Base-by-base conservation (phyloP, 1,140 invertebrate genomes). In the Pseudomyrmex gracilis region DNA sequence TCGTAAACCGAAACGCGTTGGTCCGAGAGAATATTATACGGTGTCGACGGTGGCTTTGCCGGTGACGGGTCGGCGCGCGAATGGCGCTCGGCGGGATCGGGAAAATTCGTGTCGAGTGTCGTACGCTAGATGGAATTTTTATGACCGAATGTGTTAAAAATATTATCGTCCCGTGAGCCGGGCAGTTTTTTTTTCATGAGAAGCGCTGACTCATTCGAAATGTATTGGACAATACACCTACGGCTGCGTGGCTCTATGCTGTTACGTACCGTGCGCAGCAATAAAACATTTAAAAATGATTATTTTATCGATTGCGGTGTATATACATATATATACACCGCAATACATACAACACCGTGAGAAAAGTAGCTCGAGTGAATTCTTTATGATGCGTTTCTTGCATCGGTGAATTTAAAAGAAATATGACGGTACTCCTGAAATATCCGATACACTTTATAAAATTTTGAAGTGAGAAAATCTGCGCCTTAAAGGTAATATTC, bases 131-230 rank as follows among this genome's bases (percentile, higher is more conserved):
- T 71, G 66, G 76, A 80, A 80, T 80, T 80, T 71, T 80, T 80
- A 80, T 80, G 76, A 70, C 20, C 66, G 53, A 80, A 80, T 80
- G 76, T 80, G 66, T 80, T 80, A 60, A 71, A 80, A 80, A 80
- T 80, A 80, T 80, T 58, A 80, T 80, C 76, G 66, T n/a, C 20
- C 34, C 66, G 43, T 58, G 43, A 45, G 51, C 0, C 53, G 17
- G 51, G 20, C 66, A 24, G 51, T 57, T 45, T 64, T 47, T 64
- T 47, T n/a, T 49, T 13, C 24, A 45, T 12, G 73, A 10, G 47
- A 61, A 47, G 51, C 34, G 76, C 15, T 49, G 63, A 64, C 66
- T 80, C 66, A 80, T 80, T 80, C 66, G 20, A n/a, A 71, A 80
- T 80, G 76, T 70, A 80, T 80, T 80, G 66, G 76, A 70, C 53